Evolutionary conservation across 2,888 invertebrate genomes (phyloP).

Genomic region (Latrodectus elegans): DNA sequence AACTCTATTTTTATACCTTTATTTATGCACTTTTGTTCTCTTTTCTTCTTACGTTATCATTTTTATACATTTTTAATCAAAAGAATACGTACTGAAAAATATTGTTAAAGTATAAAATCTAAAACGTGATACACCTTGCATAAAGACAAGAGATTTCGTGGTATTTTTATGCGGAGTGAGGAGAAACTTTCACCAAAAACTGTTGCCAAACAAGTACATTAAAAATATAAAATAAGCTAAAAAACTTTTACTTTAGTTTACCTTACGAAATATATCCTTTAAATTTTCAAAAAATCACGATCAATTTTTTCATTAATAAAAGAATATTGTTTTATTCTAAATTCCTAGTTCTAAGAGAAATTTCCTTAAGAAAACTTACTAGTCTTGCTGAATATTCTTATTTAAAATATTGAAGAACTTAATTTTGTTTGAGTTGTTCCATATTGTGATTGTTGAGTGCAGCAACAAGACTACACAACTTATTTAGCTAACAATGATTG

Average conservation of each 20-base stretch:
- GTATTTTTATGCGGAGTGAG: background rate
- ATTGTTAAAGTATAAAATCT: no score
- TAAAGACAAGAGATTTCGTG: background rate
- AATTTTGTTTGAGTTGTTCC: background rate
- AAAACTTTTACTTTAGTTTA: constrained; percentile 40
- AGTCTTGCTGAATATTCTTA: background rate
- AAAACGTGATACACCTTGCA: no score
- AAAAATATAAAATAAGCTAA: constrained; percentile 57
- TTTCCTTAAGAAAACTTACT: constrained; percentile 5
- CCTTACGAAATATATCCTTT: constrained; percentile 49
- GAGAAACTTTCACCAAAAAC: constrained; percentile 11
- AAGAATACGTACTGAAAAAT: no score
- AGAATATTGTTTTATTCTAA: constrained; percentile 18
- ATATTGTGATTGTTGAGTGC: no score
- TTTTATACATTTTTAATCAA: no score
- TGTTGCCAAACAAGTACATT: constrained; percentile 19
- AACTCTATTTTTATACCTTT: no score
- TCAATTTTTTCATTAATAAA: constrained; percentile 6
- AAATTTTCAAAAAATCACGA: constrained; percentile 34
- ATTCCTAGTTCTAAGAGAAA: constrained; percentile 4
- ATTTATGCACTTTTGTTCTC: no score
- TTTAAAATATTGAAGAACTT: background rate
- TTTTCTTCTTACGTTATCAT: no score
- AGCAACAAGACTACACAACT: no score
- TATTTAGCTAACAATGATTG: no score